phyloP scores from a whole-genome alignment of 2,797 vertebrate species.

The Ctenopoma multispine region DNA sequence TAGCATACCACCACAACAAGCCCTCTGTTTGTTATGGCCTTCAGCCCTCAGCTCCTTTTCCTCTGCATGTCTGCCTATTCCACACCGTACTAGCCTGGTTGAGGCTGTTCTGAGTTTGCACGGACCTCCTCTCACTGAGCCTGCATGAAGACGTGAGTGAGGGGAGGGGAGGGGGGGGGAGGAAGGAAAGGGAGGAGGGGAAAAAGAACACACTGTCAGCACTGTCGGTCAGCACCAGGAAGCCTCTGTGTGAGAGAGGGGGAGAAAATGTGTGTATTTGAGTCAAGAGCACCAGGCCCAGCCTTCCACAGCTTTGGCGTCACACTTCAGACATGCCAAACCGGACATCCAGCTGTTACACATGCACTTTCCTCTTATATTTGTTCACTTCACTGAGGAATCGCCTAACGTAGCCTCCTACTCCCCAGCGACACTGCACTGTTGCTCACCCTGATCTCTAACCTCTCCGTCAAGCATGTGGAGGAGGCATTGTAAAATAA shows the following conservation, averaged over 20 bases:
- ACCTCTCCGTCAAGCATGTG: not conserved
- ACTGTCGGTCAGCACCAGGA: slow-evolving; percentile 44
- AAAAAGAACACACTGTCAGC: slow-evolving; percentile 63
- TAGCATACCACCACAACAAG: slow-evolving; percentile 61
- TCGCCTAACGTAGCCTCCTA: not conserved
- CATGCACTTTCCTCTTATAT: not conserved
- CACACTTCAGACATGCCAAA: slow-evolving; percentile 15
- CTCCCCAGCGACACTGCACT: not conserved
- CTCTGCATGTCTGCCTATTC: slow-evolving; percentile 40
- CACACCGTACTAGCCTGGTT: slow-evolving; percentile 47
- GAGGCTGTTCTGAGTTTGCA: slow-evolving; percentile 55
- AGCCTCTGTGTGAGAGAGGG: slow-evolving; percentile 9
- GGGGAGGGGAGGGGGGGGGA: slow-evolving; percentile 6
- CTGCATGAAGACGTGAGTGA: slow-evolving; percentile 33
- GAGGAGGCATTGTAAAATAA: not conserved
- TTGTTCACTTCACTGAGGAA: slow-evolving; percentile 1
- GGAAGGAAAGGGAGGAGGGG: slow-evolving; percentile 68
- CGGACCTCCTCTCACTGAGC: slow-evolving; percentile 27
- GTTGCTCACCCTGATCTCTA: slow-evolving; percentile 6
- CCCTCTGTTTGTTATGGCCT: slow-evolving; percentile 62
- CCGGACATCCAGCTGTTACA: slow-evolving; percentile 31
- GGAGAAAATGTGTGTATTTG: slow-evolving; percentile 13
- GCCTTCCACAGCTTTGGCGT: slow-evolving; percentile 11
- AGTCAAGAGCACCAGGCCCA: slow-evolving; percentile 14
- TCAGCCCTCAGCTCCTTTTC: slow-evolving; percentile 44